Percentiles rank a stretch among this genome's conserved stretches.
Conservation (phyloP, 1,140 invertebrate genomes). For the Zaprionus africanus region DNA sequence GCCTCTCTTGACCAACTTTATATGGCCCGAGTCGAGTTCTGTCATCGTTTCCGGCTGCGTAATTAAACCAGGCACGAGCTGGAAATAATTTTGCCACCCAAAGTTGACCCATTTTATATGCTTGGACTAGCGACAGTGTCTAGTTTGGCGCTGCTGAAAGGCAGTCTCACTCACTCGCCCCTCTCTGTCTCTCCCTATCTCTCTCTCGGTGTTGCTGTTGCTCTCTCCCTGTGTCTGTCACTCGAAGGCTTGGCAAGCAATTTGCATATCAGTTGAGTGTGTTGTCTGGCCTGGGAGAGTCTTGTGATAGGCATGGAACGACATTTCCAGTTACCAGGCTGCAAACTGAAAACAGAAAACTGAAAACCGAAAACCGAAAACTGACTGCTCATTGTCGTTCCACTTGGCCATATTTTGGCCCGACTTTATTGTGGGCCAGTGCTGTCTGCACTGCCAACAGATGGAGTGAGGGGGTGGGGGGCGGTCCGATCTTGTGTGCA, state of each 20-base stretch:
- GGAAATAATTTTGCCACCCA: conserved; percentile 55
- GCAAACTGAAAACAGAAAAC: background rate
- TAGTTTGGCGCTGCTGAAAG: conserved; percentile 20
- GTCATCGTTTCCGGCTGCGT: conserved; percentile 21
- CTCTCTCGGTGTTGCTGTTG: background rate
- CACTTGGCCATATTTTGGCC: conserved; percentile 68
- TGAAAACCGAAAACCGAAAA: conserved; percentile 1
- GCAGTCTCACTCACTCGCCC: background rate
- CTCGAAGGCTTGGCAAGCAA: conserved; percentile 64
- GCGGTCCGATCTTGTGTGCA: conserved; percentile 28
- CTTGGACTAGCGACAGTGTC: conserved; percentile 32
- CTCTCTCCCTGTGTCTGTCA: conserved; percentile 45
- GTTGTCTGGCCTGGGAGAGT: conserved; percentile 38
- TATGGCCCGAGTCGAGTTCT: background rate
- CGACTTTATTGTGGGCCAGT: conserved; percentile 64
- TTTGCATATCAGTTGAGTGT: conserved; percentile 71
- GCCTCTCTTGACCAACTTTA: background rate
- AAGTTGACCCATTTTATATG: conserved; percentile 45
- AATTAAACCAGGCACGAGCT: conserved; percentile 61
- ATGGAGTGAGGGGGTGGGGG: conserved; percentile 6
- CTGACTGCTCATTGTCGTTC: conserved; percentile 71
- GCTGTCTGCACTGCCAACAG: background rate
- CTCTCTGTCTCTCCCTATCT: background rate
- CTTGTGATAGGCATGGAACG: conserved; percentile 62
- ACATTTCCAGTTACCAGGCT: conserved; percentile 47